These are phyloP conservation scores for Allobates femoralis DNA, from an alignment of 2,797 vertebrate genomes.

Conservation along the genomic window DNA sequence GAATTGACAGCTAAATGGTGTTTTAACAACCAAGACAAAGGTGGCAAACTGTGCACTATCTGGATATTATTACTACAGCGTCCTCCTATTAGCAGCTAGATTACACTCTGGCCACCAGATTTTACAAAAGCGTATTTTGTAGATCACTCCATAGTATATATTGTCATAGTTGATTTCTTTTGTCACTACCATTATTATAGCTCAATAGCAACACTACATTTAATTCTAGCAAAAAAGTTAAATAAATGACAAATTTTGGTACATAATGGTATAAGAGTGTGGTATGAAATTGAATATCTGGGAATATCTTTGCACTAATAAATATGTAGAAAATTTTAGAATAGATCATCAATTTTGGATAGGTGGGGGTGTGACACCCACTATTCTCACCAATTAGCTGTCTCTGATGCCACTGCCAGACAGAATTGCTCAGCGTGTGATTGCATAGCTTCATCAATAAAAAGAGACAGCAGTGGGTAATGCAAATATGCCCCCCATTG, in stretches of 20 bases:
- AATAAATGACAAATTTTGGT: background rate
- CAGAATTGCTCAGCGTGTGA: too few relatives aligned
- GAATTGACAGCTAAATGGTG: slow-evolving; percentile 11
- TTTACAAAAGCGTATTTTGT: background rate
- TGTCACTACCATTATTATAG: background rate
- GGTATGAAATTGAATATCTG: too few relatives aligned
- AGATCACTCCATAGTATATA: background rate
- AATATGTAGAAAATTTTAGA: too few relatives aligned
- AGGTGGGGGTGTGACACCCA: too few relatives aligned
- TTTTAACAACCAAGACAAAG: slow-evolving; percentile 30
- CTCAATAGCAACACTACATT: background rate
- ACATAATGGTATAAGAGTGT: too few relatives aligned
- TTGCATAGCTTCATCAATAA: too few relatives aligned
- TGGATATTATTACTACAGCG: background rate
- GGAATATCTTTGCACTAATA: too few relatives aligned
- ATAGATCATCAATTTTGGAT: too few relatives aligned
- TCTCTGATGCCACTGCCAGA: too few relatives aligned
- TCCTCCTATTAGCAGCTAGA: background rate
- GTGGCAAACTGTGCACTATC: slow-evolving; percentile 4
- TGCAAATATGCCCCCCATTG: too few relatives aligned
- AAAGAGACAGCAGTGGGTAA: too few relatives aligned
- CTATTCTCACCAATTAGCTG: too few relatives aligned
- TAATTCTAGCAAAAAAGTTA: background rate
- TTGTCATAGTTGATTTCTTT: background rate
- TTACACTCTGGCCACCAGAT: background rate